Evolutionary conservation across 2,113 vertebrate species (phyloP).

Genomic region (Gnathonemus echidnorhynchus): DNA sequence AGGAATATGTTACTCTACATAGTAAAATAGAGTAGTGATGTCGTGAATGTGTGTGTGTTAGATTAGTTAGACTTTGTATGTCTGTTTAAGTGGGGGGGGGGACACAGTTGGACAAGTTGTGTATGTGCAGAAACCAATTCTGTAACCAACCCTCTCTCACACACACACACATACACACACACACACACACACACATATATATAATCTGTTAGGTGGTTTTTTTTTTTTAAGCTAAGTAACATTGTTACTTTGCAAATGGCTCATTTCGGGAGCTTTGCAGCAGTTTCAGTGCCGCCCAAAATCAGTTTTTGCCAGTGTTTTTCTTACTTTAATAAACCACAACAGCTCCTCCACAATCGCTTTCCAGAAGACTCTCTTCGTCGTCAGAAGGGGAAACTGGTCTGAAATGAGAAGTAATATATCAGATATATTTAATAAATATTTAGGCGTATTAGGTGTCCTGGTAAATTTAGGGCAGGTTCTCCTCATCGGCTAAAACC

Average conservation of each 20-base stretch:
- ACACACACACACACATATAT: not conserved
- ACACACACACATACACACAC: not conserved
- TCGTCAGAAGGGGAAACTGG: constrained; percentile 88
- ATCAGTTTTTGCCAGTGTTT: not conserved
- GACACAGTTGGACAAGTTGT: not conserved
- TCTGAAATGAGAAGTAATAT: constrained; percentile 52
- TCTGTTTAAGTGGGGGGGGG: not conserved
- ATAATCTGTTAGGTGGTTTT: not conserved
- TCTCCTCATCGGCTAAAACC: not conserved
- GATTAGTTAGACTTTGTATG: not conserved
- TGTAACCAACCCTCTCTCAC: not conserved
- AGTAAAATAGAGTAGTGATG: not conserved
- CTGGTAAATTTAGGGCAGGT: not conserved
- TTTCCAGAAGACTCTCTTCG: constrained; percentile 91
- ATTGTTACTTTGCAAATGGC: not conserved
- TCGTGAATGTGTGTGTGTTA: not conserved
- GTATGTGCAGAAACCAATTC: not conserved
- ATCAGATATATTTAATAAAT: not conserved
- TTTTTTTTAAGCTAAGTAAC: not conserved
- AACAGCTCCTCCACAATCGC: constrained; percentile 88
- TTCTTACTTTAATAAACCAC: constrained; percentile 90
- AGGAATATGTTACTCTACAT: not conserved
- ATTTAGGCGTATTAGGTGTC: not conserved
- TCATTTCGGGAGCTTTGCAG: not conserved
- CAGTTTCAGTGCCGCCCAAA: not conserved